Evolutionary conservation across 2,113 vertebrate genomes (phyloP).

Genomic region (Corythaeola cristata): DNA sequence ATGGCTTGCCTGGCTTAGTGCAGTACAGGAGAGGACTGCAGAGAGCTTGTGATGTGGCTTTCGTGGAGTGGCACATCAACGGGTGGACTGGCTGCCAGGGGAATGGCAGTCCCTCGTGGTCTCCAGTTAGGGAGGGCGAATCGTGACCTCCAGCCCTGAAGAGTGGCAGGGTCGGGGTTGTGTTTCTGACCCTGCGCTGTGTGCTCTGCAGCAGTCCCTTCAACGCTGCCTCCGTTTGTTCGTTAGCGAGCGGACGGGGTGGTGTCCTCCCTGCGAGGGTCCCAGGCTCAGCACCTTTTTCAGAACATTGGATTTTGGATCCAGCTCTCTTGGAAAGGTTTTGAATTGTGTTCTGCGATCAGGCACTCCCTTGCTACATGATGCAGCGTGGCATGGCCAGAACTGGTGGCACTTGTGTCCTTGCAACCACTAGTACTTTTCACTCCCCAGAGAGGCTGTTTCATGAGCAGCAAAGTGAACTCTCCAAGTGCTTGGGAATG

Average conservation of each 20-base stretch:
- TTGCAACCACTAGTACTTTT: background rate
- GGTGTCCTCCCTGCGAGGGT: background rate
- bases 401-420: background rate
- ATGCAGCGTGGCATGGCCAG: background rate
- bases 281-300: rapidly evolving
- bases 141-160: background rate
- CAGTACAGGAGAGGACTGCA: background rate
- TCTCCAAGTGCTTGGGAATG: background rate
- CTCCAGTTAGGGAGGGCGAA: background rate
- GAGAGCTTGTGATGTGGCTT: background rate
- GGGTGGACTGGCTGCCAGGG: background rate
- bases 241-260: background rate
- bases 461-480: background rate
- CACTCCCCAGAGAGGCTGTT: background rate
- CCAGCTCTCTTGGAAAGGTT: background rate
- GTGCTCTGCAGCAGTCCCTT: background rate
- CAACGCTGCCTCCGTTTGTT: background rate
- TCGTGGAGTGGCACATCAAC: rapidly evolving
- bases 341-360: background rate
- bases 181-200: background rate
- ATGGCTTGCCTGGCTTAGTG: background rate
- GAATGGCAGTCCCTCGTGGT: rapidly evolving
- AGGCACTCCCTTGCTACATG: background rate
- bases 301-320: background rate
- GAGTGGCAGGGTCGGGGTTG: rapidly evolving